Evolutionary conservation across 2,797 vertebrate species (phyloP).

Genomic region (Iguana delicatissima): DNA sequence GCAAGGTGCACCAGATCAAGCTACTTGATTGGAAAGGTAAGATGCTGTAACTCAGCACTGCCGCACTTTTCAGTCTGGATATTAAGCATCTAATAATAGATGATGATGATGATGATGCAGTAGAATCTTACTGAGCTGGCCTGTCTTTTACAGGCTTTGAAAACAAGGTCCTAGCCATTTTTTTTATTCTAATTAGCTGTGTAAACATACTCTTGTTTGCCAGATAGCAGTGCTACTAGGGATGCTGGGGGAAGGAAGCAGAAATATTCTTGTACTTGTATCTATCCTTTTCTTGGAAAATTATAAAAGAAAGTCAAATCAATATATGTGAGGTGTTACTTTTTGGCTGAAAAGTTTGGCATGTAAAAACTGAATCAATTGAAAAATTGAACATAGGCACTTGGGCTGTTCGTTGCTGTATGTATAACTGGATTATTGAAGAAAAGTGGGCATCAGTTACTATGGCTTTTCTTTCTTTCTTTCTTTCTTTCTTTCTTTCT

Average conservation of each 20-base stretch:
- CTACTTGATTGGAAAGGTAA: neutral
- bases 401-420: neutral
- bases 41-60: neutral
- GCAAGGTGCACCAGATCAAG: fast-evolving
- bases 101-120: too few species aligned
- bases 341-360: neutral
- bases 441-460: neutral
- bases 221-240: neutral
- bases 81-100: neutral
- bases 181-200: neutral
- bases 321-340: neutral
- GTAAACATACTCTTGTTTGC: neutral
- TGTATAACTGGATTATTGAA: neutral
- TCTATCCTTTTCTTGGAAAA: neutral
- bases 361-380: neutral
- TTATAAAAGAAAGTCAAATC: neutral
- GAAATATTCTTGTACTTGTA: fast-evolving
- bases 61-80: neutral
- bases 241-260: neutral
- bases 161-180: neutral
- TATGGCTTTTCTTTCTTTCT: neutral
- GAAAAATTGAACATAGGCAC: neutral
- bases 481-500: too few species aligned
- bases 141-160: neutral
- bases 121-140: neutral